Evolutionary conservation across 2,888 invertebrate genomes (phyloP), one percentile per base, ranked within the genome.

Genomic region (Panorpa germanica): DNA sequence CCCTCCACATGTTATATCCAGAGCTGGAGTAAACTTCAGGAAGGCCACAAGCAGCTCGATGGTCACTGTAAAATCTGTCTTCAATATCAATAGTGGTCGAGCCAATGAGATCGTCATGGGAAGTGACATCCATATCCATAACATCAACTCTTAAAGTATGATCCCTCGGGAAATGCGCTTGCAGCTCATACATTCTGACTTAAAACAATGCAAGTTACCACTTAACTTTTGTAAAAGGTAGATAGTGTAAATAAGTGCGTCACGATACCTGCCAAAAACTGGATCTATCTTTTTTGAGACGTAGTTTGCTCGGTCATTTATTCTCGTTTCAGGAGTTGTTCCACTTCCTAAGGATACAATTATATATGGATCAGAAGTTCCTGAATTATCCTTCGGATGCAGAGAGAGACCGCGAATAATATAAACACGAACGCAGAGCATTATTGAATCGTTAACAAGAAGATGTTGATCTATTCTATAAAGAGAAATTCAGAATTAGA

Each of bases 81-180:
- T 91, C 91, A 26, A 91, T 54, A 50, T 91, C 90, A 36, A 91
- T 73, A 35, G 57, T 59, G 0, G 88, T 90, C 41, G 70, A 72
- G 1, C 90, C 91, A 41, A 91, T 82, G 6, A 86, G 50, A 44
- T 83, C 80, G 45, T 88, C 81, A 3, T 59, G 49, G 2, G 66
- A 61, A 2, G 64, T 50, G 3, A 62, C 45, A 43, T 85, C 81
- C 50, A 69, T 71, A 48, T 88, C 83, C 49, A 70, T 76, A 1
- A 90, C 57, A 19, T 75, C 67, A 1, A 90, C 57, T 18, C 62
- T 67, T 30, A 91, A 48, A 30, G 67, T 55, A 35, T 80, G 74
- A 40, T 88, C 83, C 39, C 70, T 69, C 0, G 78, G 83, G 40
- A 82, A 67, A 1, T 55, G 60, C 3, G 72, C 74, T 30, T 71